Conservation (phyloP, 2,113 vertebrate genomes). For the Semnopithecus entellus region DNA sequence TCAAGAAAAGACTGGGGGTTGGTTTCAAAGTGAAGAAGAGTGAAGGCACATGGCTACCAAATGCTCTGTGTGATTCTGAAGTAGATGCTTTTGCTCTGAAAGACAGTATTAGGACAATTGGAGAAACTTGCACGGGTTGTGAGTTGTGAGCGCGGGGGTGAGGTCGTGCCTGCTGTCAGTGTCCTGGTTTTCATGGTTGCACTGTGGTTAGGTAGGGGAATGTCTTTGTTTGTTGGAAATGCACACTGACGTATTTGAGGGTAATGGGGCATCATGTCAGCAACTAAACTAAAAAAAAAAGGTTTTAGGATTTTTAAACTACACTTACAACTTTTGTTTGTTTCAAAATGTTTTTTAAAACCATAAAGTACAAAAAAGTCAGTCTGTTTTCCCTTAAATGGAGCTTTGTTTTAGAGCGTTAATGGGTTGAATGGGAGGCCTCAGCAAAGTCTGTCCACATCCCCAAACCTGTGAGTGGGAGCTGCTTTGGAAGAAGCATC, state of each 20-base stretch:
- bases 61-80: not conserved
- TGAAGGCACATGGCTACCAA: not conserved
- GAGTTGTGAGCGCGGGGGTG: not conserved
- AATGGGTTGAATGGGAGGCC: not conserved
- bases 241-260: not conserved
- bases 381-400: not conserved
- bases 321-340: not conserved
- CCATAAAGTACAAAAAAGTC: not conserved
- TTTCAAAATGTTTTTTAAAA: not conserved
- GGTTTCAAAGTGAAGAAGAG: not conserved
- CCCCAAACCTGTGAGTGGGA: not conserved
- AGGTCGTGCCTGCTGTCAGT: not conserved
- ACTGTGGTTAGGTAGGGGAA: not conserved
- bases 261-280: not conserved
- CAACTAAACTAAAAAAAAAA: not conserved
- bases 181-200: not conserved
- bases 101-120: not conserved
- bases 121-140: not conserved
- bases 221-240: not conserved
- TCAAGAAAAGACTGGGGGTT: not conserved
- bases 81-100: not conserved
- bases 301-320: not conserved
- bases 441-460: not conserved
- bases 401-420: not conserved
- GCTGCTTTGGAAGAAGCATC: not conserved